Conservation (phyloP, 1,140 invertebrate species). For the Holcopasites calliopsidis region DNA sequence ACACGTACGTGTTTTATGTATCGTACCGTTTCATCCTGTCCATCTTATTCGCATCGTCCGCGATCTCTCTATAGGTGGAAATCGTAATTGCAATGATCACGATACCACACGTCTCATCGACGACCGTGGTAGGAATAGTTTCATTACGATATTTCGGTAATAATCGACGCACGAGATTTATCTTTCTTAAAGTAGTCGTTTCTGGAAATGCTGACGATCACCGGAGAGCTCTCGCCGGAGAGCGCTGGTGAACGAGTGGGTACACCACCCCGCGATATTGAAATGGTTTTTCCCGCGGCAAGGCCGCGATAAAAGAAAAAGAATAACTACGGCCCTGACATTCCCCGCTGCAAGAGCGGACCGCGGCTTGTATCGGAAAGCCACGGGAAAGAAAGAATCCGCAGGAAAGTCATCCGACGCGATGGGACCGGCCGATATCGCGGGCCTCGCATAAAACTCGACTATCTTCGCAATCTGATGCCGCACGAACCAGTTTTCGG, state of each 20-base stretch:
- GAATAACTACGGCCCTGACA: constrained; percentile 28
- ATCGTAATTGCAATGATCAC: too few relatives aligned
- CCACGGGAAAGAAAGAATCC: constrained; percentile 76
- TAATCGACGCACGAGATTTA: constrained; percentile 35
- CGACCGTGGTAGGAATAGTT: too few relatives aligned
- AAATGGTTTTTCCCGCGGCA: constrained; percentile 1
- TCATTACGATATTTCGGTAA: constrained; percentile 29
- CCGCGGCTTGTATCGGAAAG: constrained; percentile 73
- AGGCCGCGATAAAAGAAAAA: background rate
- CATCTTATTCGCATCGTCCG: too few relatives aligned
- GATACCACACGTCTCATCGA: too few relatives aligned
- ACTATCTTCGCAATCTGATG: constrained; percentile 78
- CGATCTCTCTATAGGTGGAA: too few relatives aligned
- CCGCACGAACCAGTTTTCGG: constrained; percentile 78
- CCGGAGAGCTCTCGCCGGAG: constrained; percentile 4
- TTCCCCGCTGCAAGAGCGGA: constrained; percentile 39
- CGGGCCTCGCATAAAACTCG: constrained; percentile 73
- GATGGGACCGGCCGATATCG: constrained; percentile 74
- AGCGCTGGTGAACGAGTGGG: too few relatives aligned
- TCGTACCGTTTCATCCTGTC: constrained; percentile 19
- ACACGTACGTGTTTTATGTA: background rate
- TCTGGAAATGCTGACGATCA: constrained; percentile 16
- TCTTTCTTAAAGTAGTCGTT: constrained; percentile 26
- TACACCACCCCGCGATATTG: background rate
- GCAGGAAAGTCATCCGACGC: constrained; percentile 75